Base-by-base conservation (phyloP, 2,113 vertebrate species). In the Phrynocephalus versicolor region DNA sequence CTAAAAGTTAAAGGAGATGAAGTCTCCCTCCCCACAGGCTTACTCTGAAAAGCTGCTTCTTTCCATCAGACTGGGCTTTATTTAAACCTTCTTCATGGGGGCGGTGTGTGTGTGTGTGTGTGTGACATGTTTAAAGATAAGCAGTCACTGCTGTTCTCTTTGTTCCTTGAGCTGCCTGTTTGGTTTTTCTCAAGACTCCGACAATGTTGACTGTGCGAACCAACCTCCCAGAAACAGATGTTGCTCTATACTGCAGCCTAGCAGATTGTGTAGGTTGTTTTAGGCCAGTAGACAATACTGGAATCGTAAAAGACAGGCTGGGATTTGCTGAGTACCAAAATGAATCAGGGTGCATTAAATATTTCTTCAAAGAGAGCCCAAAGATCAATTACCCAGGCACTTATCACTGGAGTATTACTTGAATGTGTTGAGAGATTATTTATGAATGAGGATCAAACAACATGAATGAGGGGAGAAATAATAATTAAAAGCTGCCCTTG, bases 311-410 rank as follows among this genome's bases (percentile, higher is more conserved):
- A 72, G 25, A 71, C 37, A 12, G 27, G 16, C 23, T 71, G 35
- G 25, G 58, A 62, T 79, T 85, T 72, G 10, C 35, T 71, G 71
- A 8, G 79, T 33, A 60, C 37, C 71, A 27, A 72, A 71, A 45
- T 71, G 21, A 65, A 79, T 18, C 70, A 35, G 55, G 67, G 19
- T 55, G 79, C 37, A 74, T 83, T 73, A 62, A 62, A 62, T 64
- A 73, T 69, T 71, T 79, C 75, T 45, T 85, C 65, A 79, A 37
- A 58, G 2, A 73, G 69, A 57, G 75, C 45, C 75, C 70, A 85
- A 70, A 33, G 51, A 79, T 85, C 75, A 85, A 45, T 85, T 85
- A 71, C 33, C 14, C 14, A 79, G 27, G 25, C 65, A 71, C 83
- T 79, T 71, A 79, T 21, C 25, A 71, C 37, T 70, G 83, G 75